Evolutionary conservation across 2,113 vertebrate genomes (phyloP), one percentile per base, ranked within the genome.

Genomic region (Ictalurus furcatus): DNA sequence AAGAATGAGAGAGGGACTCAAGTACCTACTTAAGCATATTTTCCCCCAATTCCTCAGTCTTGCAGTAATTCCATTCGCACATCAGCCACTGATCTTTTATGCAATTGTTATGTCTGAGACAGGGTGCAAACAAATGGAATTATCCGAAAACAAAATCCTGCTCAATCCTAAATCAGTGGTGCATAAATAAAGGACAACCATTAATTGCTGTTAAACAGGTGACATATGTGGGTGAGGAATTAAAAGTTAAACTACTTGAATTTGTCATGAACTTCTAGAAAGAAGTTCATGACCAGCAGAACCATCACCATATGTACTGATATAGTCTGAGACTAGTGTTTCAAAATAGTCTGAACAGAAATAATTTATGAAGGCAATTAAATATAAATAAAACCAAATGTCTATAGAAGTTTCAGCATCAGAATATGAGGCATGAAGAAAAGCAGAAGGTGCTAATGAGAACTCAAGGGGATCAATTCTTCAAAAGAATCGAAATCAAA

Each of bases 391-490:
- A 37, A 61, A 30, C 28, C 25, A 79, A 28, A 73, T 78, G 30
- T 61, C 85, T 3, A n/a, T 19, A 40, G 56, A 12, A 7, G 5
- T 69, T 69, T 84, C 40, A 69, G 54, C 63, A n/a, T 87, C 56
- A n/a, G 3, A 37, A 28, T 40, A 78, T 40, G 7, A 61, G 73
- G 34, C 76, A 56, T 63, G 67, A 61, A 19, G 52, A 59, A 17
- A 81, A 79, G 61, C 59, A 84, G 85, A 30, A 78, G 85, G 23
- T 87, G 79, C 25, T 84, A 84, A 88, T 90, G 63, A 82, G 63
- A 54, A 19, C 63, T 44, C 54, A 58, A 71, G 73, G 30, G 37
- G 84, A 82, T 71, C 54, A 83, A 30, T 74, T 48, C 44, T 73
- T 30, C 30, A 82, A 82, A 84, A 65, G 12, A 65, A 86, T 16